phyloP scores from a whole-genome alignment of 2,888 invertebrate genomes.

The Apoderus coryli region DNA sequence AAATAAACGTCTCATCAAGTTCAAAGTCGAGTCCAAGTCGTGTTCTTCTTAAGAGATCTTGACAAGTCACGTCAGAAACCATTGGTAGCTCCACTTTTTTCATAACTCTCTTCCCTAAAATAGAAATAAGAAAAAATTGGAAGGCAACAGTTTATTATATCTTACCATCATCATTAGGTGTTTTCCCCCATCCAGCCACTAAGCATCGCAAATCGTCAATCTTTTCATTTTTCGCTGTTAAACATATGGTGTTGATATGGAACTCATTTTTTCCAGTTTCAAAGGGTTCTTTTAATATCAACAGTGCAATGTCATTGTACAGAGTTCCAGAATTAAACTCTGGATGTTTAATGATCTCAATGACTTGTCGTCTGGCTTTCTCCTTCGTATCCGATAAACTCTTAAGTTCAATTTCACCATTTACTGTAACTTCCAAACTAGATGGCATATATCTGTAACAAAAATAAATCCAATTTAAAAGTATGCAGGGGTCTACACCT shows the following conservation, averaged over 20 bases:
- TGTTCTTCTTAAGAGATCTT: constrained; percentile 43
- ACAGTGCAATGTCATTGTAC: constrained; percentile 51
- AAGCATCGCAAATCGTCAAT: constrained; percentile 41
- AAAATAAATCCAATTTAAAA: too few relatives aligned
- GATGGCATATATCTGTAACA: constrained; percentile 12
- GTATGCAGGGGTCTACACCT: too few relatives aligned
- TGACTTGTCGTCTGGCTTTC: constrained; percentile 40
- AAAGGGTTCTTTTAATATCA: constrained; percentile 42
- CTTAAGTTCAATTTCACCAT: constrained; percentile 62
- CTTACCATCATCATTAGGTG: constrained; percentile 11
- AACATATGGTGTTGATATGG: constrained; percentile 46
- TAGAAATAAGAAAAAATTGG: constrained; percentile 3
- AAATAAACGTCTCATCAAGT: constrained; percentile 56
- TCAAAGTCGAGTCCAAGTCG: constrained; percentile 48
- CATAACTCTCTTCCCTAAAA: constrained; percentile 26
- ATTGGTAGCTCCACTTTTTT: constrained; percentile 59
- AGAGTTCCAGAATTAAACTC: constrained; percentile 40
- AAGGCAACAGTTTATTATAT: too few relatives aligned
- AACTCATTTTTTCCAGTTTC: constrained; percentile 37
- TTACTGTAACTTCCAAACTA: constrained; percentile 44
- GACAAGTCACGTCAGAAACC: constrained; percentile 44
- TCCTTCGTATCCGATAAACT: too few relatives aligned
- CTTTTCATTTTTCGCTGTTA: constrained; percentile 40
- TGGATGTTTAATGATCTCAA: constrained; percentile 34
- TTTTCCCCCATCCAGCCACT: constrained; percentile 54